A percentile compares a stretch with the other conserved stretches of the same genome.
Conservation (phyloP, 2,113 vertebrate species). For the Phalacrocorax brasilianus region DNA sequence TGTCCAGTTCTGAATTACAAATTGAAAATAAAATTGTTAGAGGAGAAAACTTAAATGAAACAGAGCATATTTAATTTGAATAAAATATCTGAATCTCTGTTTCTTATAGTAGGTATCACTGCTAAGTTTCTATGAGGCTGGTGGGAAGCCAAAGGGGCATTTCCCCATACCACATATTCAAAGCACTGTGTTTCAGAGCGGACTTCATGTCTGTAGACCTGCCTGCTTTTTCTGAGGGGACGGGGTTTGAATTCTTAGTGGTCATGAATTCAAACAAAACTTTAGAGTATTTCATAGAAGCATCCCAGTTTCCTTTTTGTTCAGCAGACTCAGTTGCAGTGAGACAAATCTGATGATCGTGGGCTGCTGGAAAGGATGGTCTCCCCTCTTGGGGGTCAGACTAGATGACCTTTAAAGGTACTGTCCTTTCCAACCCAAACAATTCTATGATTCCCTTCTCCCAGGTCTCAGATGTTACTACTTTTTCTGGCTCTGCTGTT, state of each 20-base stretch:
- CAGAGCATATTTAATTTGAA: neutral
- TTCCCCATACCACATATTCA: neutral
- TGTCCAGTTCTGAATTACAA: neutral
- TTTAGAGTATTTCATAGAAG: neutral
- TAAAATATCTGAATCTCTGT: neutral
- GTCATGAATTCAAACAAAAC: neutral
- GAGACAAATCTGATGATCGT: neutral
- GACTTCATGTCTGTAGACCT: neutral
- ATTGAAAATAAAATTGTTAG: neutral
- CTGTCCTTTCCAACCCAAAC: neutral
- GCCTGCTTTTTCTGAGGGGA: neutral
- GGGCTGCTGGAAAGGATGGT: neutral
- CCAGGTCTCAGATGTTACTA: neutral
- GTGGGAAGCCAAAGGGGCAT: neutral
- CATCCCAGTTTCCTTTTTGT: neutral
- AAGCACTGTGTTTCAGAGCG: neutral
- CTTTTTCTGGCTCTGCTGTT: neutral
- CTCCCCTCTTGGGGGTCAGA: neutral
- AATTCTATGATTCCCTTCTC: neutral
- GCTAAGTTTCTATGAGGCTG: neutral
- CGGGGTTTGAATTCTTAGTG: neutral
- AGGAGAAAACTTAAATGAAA: neutral
- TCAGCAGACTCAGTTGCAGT: neutral
- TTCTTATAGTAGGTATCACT: neutral
- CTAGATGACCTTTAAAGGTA: neutral